A percentile compares a stretch with the other conserved stretches of the same genome.
These are phyloP conservation scores for Microtus ochrogaster DNA, from an alignment of 2,113 vertebrate genomes.

Conservation along the genomic window DNA sequence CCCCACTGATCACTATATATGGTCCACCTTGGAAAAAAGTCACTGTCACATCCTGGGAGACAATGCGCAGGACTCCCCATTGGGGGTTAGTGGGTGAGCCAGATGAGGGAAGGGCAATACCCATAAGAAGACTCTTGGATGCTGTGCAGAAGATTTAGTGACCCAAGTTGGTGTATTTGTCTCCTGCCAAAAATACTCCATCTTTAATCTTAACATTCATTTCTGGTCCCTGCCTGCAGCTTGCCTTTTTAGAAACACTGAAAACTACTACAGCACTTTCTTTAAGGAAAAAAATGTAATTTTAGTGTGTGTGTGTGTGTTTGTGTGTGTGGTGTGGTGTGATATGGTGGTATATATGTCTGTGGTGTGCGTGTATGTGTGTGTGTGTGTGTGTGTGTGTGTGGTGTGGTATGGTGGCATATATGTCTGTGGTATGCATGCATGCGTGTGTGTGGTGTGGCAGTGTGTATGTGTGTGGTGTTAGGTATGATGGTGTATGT, in stretches of 20 bases:
- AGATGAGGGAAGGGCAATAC: neutral
- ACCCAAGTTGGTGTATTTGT: slow-evolving; percentile 45
- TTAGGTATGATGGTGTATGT: neutral
- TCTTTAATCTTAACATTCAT: slow-evolving; percentile 37
- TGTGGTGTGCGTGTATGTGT: too few relatives aligned
- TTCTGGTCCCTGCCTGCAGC: neutral
- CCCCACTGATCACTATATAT: neutral
- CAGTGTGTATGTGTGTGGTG: too few relatives aligned
- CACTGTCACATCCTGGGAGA: neutral
- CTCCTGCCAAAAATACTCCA: slow-evolving; percentile 50
- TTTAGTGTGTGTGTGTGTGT: neutral
- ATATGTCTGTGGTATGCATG: too few relatives aligned
- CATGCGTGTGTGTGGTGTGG: neutral
- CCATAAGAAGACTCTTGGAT: slow-evolving; percentile 2
- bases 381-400: neutral
- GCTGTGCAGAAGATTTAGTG: slow-evolving; percentile 30
- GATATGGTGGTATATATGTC: neutral
- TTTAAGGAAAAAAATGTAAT: neutral
- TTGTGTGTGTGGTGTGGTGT: neutral
- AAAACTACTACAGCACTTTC: neutral
- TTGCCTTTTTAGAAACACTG: slow-evolving; percentile 20
- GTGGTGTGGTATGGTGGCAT: too few relatives aligned
- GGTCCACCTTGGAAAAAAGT: neutral
- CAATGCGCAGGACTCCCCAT: neutral
- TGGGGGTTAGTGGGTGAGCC: neutral